These are phyloP conservation scores for Onthophagus taurus DNA, from an alignment of 1,140 invertebrate genomes.

Conservation along the genomic window DNA sequence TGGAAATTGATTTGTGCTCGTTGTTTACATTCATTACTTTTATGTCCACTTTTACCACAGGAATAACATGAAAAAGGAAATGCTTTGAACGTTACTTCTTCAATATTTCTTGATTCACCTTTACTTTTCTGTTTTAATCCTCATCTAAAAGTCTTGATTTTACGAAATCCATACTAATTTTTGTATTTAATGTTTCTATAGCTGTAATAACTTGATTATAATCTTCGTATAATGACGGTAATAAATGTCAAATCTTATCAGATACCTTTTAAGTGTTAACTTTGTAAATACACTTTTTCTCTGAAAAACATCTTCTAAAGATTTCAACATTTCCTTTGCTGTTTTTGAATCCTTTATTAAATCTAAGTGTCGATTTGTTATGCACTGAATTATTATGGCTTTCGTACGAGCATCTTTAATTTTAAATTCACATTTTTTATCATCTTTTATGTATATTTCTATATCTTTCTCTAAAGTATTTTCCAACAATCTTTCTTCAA, in stretches of 20 bases:
- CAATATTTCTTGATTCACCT: not conserved
- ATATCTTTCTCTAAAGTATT: constrained; percentile 1
- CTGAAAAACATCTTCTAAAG: constrained; percentile 15
- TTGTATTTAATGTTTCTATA: too few relatives aligned
- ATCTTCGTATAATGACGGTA: constrained; percentile 28
- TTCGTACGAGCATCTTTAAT: not conserved
- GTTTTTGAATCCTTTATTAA: constrained; percentile 16
- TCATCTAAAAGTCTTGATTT: constrained; percentile 35
- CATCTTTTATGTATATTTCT: constrained; percentile 1
- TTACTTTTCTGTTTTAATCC: constrained; percentile 23
- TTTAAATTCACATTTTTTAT: constrained; percentile 2
- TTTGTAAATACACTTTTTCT: constrained; percentile 19
- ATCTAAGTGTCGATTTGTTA: constrained; percentile 3
- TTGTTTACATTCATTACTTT: not conserved
- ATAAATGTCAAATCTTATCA: constrained; percentile 33
- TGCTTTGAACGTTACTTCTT: constrained; percentile 2
- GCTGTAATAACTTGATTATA: constrained; percentile 34
- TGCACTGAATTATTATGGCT: constrained; percentile 5
- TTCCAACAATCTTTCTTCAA: constrained; percentile 9
- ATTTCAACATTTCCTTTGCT: constrained; percentile 15
- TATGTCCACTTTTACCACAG: not conserved
- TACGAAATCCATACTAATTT: too few relatives aligned
- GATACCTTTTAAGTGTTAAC: constrained; percentile 14
- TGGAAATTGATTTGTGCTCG: not conserved
- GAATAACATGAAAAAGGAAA: not conserved